A percentile compares a stretch with the other conserved stretches of the same genome.
phyloP scores from a whole-genome alignment of 2,888 invertebrate species.

The Mythimna impura region DNA sequence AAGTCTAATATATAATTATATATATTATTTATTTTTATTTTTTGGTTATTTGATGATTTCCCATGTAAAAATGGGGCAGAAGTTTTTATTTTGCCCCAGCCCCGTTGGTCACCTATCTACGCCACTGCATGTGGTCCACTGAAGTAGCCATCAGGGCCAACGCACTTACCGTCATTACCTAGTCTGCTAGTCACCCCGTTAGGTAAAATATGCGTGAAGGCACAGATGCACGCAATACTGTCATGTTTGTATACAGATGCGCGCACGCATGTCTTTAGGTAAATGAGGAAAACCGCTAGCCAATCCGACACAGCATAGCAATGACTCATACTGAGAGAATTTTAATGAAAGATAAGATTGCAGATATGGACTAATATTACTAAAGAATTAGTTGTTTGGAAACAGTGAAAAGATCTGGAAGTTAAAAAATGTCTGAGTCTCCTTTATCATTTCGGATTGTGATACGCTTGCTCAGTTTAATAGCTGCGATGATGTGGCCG shows the following conservation, averaged over 20 bases:
- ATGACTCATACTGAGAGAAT: constrained; percentile 41
- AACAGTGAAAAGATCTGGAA: constrained; percentile 9
- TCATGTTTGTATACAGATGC: constrained; percentile 32
- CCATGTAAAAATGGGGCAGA: too few species aligned
- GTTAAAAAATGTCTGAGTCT: neutral
- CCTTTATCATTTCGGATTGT: neutral
- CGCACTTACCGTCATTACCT: constrained; percentile 19
- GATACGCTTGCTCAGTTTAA: neutral
- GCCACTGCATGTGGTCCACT: constrained; percentile 5
- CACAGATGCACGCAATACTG: constrained; percentile 34
- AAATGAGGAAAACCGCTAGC: constrained; percentile 52
- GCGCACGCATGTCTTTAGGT: constrained; percentile 23
- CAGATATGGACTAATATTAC: constrained; percentile 5
- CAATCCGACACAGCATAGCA: constrained; percentile 25
- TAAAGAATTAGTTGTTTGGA: constrained; percentile 6
- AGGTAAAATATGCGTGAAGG: constrained; percentile 41
- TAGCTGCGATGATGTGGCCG: too few species aligned
- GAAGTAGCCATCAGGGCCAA: constrained; percentile 10
- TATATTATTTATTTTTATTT: too few species aligned
- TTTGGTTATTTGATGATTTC: too few species aligned
- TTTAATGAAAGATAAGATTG: constrained; percentile 17
- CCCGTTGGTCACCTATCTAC: too few species aligned
- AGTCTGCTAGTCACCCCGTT: constrained; percentile 40
- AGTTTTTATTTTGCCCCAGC: too few species aligned
- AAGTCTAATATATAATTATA: too few species aligned